These are phyloP conservation scores for Anoncus sp. DNA, from an alignment of 2,888 invertebrate genomes.

Conservation along the genomic window DNA sequence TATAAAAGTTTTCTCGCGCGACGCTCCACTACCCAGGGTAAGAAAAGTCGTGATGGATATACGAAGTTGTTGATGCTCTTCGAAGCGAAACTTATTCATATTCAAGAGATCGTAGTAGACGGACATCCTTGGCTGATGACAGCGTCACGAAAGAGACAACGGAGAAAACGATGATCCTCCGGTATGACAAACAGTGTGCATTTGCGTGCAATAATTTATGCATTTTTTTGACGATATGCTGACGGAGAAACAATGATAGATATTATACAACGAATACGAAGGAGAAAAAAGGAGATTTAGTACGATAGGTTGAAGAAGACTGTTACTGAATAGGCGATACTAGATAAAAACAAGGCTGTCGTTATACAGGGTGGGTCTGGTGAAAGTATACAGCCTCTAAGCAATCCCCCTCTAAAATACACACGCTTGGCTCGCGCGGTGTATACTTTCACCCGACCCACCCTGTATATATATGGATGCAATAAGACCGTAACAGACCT, in stretches of 20 bases:
- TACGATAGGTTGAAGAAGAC: neutral
- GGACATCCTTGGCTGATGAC: constrained; percentile 6
- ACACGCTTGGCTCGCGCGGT: no score
- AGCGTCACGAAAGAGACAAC: constrained; percentile 20
- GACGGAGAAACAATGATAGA: neutral
- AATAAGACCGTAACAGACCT: neutral
- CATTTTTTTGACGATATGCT: neutral
- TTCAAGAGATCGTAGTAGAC: constrained; percentile 67
- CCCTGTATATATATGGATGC: neutral
- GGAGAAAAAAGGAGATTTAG: neutral
- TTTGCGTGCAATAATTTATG: constrained; percentile 10
- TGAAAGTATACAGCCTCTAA: no score
- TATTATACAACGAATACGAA: neutral
- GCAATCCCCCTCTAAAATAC: no score
- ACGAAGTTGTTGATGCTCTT: constrained; percentile 68
- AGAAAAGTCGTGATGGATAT: constrained; percentile 35
- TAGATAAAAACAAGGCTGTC: neutral
- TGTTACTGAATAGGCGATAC: neutral
- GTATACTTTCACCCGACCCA: no score
- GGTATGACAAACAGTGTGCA: neutral
- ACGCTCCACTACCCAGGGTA: neutral
- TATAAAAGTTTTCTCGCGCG: constrained; percentile 44
- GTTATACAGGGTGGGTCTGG: no score
- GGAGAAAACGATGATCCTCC: neutral
- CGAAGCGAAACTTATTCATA: constrained; percentile 73